Percentiles rank a stretch among this genome's conserved stretches.
Evolutionary conservation across 2,888 invertebrate species (phyloP).

Genomic region (Dinocampus coccinellae): DNA sequence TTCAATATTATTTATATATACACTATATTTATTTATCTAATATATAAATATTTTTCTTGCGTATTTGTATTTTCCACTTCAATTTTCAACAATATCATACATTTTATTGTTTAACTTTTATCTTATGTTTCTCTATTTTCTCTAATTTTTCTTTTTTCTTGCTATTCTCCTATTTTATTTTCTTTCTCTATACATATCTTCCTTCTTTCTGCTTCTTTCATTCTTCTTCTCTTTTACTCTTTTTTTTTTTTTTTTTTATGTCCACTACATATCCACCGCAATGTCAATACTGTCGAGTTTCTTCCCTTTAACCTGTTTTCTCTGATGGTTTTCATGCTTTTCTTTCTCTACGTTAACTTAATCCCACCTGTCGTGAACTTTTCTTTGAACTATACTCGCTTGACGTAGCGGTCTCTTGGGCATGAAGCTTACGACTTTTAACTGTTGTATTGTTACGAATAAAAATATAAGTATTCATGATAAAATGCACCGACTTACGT

Average conservation of each 20-base stretch:
- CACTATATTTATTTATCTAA: too few species aligned
- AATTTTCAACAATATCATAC: neutral
- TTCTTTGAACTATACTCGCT: neutral
- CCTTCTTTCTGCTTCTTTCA: too few species aligned
- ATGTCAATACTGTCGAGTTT: conserved; percentile 1
- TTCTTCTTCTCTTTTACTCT: neutral
- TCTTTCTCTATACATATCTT: too few species aligned
- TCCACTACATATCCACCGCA: neutral
- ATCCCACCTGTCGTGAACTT: conserved; percentile 1
- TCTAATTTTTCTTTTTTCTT: too few species aligned
- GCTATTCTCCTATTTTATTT: too few species aligned
- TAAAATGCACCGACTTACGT: neutral
- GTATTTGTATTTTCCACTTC: neutral
- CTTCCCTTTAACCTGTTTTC: neutral
- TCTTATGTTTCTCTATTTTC: too few species aligned
- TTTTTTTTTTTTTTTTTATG: neutral
- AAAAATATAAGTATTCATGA: neutral
- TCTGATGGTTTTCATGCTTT: neutral
- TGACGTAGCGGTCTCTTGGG: neutral
- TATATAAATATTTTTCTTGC: too few species aligned
- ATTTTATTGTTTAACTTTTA: neutral
- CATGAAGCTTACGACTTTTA: neutral
- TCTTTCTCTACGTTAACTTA: neutral
- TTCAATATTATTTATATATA: neutral
- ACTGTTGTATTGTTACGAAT: neutral